A percentile compares a stretch with the other conserved stretches of the same genome.
Evolutionary conservation across 2,888 invertebrate species (phyloP).

Genomic region (Empis stercorea): DNA sequence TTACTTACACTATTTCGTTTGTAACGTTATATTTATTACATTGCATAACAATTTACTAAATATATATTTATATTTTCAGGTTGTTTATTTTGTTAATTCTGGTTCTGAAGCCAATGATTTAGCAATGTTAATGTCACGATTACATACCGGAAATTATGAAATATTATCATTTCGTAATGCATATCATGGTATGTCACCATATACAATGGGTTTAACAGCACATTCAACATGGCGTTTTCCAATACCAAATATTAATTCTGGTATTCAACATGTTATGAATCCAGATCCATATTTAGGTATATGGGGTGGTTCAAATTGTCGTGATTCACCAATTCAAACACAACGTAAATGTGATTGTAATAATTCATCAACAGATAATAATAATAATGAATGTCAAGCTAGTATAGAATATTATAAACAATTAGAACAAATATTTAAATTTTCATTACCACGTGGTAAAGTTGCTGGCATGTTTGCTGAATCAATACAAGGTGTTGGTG

Average conservation of each 20-base stretch:
- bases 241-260: conserved; percentile 50
- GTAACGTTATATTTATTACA: too few relatives aligned
- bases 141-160: conserved; percentile 74
- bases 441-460: conserved; percentile 61
- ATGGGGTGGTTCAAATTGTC: conserved; percentile 79
- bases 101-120: conserved; percentile 97
- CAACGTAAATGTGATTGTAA: conserved; percentile 52
- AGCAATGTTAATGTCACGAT: conserved; percentile 73
- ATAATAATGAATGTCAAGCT: conserved; percentile 50
- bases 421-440: conserved; percentile 52
- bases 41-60: too few relatives aligned
- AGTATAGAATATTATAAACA: conserved; percentile 71
- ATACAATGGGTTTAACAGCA: conserved; percentile 70
- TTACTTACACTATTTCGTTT: too few relatives aligned
- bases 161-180: conserved; percentile 75
- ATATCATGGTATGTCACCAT: conserved; percentile 86
- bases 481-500: conserved; percentile 93
- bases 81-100: conserved; percentile 88
- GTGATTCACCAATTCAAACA: conserved; percentile 75
- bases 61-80: conserved; percentile 39
- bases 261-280: conserved; percentile 77
- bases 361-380: conserved; percentile 11
- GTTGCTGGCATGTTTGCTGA: conserved; percentile 89
- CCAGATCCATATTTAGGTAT: conserved; percentile 84
- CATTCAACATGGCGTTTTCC: conserved; percentile 68